phyloP scores from a whole-genome alignment of 2,797 vertebrate genomes.

The Fratercula arctica region DNA sequence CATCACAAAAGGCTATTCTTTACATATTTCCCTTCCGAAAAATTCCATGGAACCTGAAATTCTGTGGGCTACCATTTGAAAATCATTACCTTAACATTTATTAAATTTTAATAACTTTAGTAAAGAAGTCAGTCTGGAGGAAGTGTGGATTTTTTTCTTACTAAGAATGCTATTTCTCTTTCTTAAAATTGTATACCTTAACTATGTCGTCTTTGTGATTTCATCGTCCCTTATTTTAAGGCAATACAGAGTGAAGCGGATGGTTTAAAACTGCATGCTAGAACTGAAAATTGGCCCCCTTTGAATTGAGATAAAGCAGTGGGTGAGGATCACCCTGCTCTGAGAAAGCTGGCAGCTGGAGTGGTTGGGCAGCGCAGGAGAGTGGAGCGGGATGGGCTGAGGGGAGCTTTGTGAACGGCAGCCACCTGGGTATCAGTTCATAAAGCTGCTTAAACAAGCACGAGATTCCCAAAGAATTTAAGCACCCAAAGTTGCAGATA shows the following conservation, averaged over 20 bases:
- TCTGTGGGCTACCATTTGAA: neutral
- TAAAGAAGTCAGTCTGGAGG: neutral
- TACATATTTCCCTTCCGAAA: neutral
- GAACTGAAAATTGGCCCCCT: neutral
- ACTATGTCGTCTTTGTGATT: neutral
- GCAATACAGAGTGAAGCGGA: neutral
- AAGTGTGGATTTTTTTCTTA: neutral
- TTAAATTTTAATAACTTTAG: neutral
- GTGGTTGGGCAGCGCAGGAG: neutral
- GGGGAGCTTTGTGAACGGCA: neutral
- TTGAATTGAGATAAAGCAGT: neutral
- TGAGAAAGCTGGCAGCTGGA: neutral
- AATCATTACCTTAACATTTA: neutral
- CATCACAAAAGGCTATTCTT: neutral
- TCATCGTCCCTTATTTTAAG: neutral
- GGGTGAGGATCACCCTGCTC: neutral
- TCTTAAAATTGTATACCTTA: neutral
- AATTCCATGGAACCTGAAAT: neutral
- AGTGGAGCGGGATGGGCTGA: fast-evolving
- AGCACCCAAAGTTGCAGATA: neutral
- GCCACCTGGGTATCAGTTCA: neutral
- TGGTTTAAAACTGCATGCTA: neutral
- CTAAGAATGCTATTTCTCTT: neutral
- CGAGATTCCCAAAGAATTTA: neutral
- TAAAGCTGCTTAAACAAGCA: neutral